These are phyloP conservation scores for Villa cingulata DNA, from an alignment of 2,888 invertebrate species.

Conservation along the genomic window DNA sequence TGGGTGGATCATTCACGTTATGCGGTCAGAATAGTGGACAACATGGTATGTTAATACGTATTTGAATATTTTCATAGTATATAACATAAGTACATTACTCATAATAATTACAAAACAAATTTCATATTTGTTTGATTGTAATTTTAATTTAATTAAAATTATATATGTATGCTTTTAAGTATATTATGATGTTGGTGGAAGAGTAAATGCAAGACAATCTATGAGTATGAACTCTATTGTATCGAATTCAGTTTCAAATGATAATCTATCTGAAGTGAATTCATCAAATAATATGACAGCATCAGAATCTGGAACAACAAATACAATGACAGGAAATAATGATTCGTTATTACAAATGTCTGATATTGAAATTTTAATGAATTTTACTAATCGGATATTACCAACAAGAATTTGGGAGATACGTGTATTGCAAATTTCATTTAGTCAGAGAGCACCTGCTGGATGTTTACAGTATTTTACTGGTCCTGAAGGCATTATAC, in stretches of 20 bases:
- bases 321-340: conserved; percentile 6
- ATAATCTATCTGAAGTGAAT: conserved; percentile 12
- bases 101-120: too few species aligned
- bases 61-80: too few species aligned
- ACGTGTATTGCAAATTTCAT: conserved; percentile 59
- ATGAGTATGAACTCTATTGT: conserved; percentile 12
- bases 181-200: conserved; percentile 31
- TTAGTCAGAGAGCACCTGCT: conserved; percentile 61
- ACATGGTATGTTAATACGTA: conserved; percentile 46
- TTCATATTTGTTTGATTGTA: too few species aligned
- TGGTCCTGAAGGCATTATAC: conserved; percentile 41
- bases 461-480: conserved; percentile 65
- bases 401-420: conserved; percentile 67
- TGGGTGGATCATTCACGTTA: conserved; percentile 44
- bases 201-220: conserved; percentile 22
- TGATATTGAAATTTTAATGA: conserved; percentile 33
- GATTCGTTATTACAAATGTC: conserved; percentile 14
- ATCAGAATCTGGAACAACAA: background rate
- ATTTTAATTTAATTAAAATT: too few species aligned
- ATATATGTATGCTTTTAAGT: conserved; percentile 24
- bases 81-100: too few species aligned
- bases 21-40: conserved; percentile 78
- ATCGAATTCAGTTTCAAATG: background rate
- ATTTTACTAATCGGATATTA: conserved; percentile 47
- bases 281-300: conserved; percentile 17